Evolutionary conservation across 2,797 vertebrate species (phyloP).

Genomic region (Balearica regulorum): DNA sequence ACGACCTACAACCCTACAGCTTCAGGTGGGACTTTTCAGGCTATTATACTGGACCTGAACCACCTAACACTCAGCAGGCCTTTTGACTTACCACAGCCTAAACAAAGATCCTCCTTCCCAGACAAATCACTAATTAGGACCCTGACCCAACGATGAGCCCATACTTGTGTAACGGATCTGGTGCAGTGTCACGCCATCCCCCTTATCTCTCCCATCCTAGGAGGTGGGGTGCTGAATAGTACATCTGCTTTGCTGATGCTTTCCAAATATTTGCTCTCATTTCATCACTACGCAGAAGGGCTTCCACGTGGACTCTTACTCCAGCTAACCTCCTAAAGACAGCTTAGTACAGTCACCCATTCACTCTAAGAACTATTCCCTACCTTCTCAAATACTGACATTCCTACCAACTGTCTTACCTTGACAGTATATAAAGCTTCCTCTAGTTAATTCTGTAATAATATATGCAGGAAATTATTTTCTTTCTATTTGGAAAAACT

Average conservation of each 20-base stretch:
- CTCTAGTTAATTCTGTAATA: neutral
- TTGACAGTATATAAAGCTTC: neutral
- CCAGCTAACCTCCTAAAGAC: neutral
- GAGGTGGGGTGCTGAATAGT: neutral
- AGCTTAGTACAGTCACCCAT: neutral
- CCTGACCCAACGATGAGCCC: neutral
- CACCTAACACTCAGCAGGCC: neutral
- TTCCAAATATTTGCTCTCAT: neutral
- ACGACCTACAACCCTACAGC: neutral
- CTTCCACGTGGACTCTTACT: neutral
- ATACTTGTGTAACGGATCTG: accelerated
- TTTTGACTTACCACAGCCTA: neutral
- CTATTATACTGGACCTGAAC: neutral
- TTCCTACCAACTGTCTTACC: neutral
- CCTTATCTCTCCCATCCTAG: neutral
- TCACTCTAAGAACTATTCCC: neutral
- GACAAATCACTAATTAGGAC: neutral
- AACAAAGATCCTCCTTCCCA: neutral
- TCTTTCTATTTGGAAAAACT: neutral
- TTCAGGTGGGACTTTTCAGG: neutral
- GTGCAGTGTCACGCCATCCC: neutral
- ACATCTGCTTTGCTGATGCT: neutral
- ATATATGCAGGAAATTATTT: neutral
- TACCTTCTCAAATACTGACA: neutral
- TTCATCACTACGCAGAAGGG: neutral